Evolutionary conservation across 2,888 invertebrate species (phyloP).

Genomic region (Rhingia campestris): DNA sequence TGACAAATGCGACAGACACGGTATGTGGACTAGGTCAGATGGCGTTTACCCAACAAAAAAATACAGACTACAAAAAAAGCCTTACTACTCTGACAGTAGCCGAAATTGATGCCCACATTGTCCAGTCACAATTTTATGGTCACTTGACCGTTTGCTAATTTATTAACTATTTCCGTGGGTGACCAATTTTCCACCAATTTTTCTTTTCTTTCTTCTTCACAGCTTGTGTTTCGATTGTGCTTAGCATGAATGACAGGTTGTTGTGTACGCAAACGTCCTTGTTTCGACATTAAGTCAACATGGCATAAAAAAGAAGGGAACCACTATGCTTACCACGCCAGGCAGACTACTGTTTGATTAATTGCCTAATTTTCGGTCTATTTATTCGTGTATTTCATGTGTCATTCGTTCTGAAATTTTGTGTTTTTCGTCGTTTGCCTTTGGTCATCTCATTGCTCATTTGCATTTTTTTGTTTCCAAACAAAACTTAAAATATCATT

Average conservation of each 20-base stretch:
- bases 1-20: conserved; percentile 49
- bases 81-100: conserved; percentile 40
- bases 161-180: conserved; percentile 77
- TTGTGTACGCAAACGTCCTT: conserved; percentile 64
- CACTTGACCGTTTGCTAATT: conserved; percentile 77
- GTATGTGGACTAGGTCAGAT: conserved; percentile 47
- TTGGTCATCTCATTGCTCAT: conserved; percentile 27
- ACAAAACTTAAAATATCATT: conserved; percentile 10
- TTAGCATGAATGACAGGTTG: conserved; percentile 70
- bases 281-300: conserved; percentile 61
- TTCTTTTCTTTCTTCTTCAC: conserved; percentile 5
- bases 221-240: conserved; percentile 20
- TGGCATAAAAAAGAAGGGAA: conserved; percentile 30
- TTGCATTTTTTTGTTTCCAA: conserved; percentile 39
- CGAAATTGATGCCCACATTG: conserved; percentile 73
- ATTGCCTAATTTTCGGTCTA: conserved; percentile 66
- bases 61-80: conserved; percentile 34
- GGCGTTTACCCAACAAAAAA: conserved; percentile 28
- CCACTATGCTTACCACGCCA: conserved; percentile 22
- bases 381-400: conserved; percentile 58
- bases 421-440: conserved; percentile 1
- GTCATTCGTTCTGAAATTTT: conserved; percentile 33
- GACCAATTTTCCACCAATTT: conserved; percentile 76
- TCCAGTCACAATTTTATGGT: conserved; percentile 76
- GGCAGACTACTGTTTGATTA: conserved; percentile 69